phyloP scores from a whole-genome alignment of 2,113 vertebrate genomes.

The Neodon shergylaensis region DNA sequence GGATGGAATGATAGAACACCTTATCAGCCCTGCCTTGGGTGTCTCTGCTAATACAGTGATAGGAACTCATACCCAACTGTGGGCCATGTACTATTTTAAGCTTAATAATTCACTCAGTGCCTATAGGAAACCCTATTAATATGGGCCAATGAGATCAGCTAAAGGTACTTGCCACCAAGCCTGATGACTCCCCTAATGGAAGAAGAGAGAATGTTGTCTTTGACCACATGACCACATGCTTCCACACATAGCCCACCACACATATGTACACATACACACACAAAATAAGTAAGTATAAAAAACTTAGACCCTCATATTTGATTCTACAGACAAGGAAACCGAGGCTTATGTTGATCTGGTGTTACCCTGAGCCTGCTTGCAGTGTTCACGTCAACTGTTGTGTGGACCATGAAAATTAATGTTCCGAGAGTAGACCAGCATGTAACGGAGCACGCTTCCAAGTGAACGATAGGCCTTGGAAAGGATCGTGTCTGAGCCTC shows the following conservation, averaged over 20 bases:
- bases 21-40: not conserved
- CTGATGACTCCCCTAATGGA: not conserved
- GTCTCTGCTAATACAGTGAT: accelerated
- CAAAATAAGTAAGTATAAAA: not conserved
- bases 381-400: not conserved
- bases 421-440: accelerated
- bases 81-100: not conserved
- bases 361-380: not conserved
- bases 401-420: accelerated
- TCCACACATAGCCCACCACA: not conserved
- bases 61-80: not conserved
- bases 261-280: not conserved
- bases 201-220: not conserved
- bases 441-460: not conserved
- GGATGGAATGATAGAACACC: not conserved
- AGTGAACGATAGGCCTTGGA: not conserved
- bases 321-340: not conserved
- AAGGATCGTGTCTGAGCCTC: not conserved
- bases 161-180: not conserved
- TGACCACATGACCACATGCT: not conserved
- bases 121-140: not conserved
- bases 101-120: not conserved
- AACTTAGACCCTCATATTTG: not conserved
- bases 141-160: not conserved
- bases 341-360: not conserved